These are phyloP conservation scores for Agrochola litura DNA, from an alignment of 2,888 invertebrate species.

Conservation along the genomic window DNA sequence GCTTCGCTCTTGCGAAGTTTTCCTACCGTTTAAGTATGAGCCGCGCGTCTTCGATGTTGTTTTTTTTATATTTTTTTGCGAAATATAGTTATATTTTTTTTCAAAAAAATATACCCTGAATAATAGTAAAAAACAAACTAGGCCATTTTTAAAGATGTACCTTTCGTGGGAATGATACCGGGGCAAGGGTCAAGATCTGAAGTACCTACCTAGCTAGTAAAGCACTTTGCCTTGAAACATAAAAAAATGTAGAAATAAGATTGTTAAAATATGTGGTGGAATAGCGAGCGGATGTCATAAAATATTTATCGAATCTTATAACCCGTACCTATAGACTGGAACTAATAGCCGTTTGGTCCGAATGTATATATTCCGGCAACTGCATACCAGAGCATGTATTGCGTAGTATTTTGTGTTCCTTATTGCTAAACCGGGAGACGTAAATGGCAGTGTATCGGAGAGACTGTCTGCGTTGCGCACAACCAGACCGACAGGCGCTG, in stretches of 20 bases:
- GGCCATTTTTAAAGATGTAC: background rate
- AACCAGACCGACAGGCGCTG: conserved; percentile 64
- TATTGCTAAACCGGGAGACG: conserved; percentile 76
- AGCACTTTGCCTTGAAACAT: background rate
- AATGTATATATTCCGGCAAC: conserved; percentile 52
- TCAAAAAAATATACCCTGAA: too few species aligned
- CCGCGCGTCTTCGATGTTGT: background rate
- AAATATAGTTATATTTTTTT: conserved; percentile 1
- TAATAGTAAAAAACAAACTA: background rate
- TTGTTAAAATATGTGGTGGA: conserved; percentile 10
- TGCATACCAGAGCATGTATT: conserved; percentile 59
- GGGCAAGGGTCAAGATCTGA: background rate
- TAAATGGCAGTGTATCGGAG: conserved; percentile 75
- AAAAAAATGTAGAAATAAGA: conserved; percentile 2
- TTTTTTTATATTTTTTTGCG: background rate
- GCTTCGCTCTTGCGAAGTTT: conserved; percentile 35
- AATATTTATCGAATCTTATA: conserved; percentile 39
- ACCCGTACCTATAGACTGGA: conserved; percentile 12
- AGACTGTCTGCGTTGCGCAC: conserved; percentile 55
- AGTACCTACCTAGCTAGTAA: background rate
- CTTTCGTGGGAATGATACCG: background rate
- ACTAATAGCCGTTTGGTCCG: conserved; percentile 22
- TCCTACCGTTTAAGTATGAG: conserved; percentile 24
- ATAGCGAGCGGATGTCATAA: conserved; percentile 42
- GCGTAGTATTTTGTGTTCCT: conserved; percentile 71